Evolutionary conservation across 2,113 vertebrate species (phyloP).

Genomic region (Prionailurus viverrinus): DNA sequence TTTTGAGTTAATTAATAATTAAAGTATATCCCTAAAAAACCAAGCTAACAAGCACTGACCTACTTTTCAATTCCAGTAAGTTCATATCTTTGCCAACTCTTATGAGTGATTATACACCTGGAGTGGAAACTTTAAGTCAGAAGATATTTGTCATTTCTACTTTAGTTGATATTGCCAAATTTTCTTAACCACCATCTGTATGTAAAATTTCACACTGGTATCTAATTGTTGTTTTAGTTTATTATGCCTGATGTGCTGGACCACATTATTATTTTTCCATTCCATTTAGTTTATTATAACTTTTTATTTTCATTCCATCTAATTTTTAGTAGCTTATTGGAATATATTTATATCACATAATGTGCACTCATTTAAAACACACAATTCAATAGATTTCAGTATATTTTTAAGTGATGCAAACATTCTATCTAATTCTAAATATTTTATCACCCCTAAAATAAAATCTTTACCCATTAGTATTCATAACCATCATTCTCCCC

Average conservation of each 20-base stretch:
- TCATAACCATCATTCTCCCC: not conserved
- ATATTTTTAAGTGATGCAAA: not conserved
- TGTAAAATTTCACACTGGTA: not conserved
- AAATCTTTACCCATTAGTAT: not conserved
- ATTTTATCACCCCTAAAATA: not conserved
- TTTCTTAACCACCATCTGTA: not conserved
- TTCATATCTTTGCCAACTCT: not conserved
- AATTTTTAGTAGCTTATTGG: not conserved
- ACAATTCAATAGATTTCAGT: not conserved
- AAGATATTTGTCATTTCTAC: not conserved
- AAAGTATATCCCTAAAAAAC: not conserved
- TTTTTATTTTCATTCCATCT: not conserved
- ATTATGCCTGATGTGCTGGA: not conserved
- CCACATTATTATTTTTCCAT: not conserved
- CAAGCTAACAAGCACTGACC: not conserved
- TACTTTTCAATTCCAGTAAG: not conserved
- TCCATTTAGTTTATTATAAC: not conserved
- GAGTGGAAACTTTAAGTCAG: not conserved
- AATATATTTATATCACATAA: not conserved
- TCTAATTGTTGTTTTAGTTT: not conserved
- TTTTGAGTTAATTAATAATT: conserved; percentile 22
- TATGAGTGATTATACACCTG: not conserved
- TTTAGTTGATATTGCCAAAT: not conserved
- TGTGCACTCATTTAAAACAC: not conserved
- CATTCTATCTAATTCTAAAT: not conserved